Percentiles rank a stretch among this genome's conserved stretches.
Evolutionary conservation across 2,113 vertebrate genomes (phyloP).

Genomic region (Carassius carassius): DNA sequence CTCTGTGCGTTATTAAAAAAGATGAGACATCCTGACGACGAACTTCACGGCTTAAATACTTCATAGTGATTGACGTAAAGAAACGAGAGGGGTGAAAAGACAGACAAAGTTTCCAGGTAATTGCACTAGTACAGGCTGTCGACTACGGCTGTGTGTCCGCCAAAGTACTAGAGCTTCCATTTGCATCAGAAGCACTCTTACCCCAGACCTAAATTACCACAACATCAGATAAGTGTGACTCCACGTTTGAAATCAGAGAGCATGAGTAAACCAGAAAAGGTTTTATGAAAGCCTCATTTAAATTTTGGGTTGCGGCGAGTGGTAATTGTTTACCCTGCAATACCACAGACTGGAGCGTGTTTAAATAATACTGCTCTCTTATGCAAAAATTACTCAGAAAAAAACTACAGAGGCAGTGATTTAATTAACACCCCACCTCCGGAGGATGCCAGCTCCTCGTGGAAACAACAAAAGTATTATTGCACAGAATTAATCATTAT

Average conservation of each 20-base stretch:
- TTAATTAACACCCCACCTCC: not conserved
- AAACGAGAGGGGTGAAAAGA: constrained; percentile 33
- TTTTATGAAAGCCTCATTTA: constrained; percentile 29
- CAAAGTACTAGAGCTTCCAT: not conserved
- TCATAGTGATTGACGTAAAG: constrained; percentile 26
- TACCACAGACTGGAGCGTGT: constrained; percentile 15
- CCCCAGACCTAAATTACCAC: constrained; percentile 38
- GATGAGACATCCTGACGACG: constrained; percentile 25
- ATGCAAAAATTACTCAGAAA: not conserved
- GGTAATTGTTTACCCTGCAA: constrained; percentile 1
- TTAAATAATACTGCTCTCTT: not conserved
- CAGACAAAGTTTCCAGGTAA: constrained; percentile 1
- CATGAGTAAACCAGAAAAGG: not conserved
- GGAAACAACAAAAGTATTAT: not conserved
- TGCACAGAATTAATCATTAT: not conserved
- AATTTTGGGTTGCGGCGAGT: constrained; percentile 14
- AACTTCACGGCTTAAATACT: constrained; percentile 32
- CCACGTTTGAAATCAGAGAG: constrained; percentile 11
- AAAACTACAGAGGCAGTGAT: not conserved
- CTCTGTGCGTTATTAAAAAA: constrained; percentile 36
- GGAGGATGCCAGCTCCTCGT: not conserved
- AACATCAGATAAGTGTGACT: constrained; percentile 26
- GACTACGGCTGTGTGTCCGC: not conserved
- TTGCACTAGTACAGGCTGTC: constrained; percentile 1
- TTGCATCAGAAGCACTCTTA: constrained; percentile 36